A percentile compares a stretch with the other conserved stretches of the same genome.
phyloP scores from a whole-genome alignment of 2,113 vertebrate species.

The Thalassarche chlororhynchos region DNA sequence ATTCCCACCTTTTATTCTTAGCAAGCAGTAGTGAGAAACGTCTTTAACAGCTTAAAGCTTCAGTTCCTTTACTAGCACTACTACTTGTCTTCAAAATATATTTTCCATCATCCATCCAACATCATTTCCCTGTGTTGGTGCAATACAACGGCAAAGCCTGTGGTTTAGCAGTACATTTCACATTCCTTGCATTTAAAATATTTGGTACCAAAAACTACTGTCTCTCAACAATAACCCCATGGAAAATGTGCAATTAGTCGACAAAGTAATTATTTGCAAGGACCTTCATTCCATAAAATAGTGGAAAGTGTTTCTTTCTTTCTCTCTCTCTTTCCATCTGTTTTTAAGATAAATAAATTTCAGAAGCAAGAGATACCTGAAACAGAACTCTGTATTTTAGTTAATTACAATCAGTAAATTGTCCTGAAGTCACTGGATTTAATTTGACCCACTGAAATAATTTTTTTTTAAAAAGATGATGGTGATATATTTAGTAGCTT shows the following conservation, averaged over 20 bases:
- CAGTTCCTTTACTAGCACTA: background rate
- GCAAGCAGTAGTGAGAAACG: background rate
- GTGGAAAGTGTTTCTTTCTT: background rate
- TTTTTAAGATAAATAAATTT: background rate
- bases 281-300: background rate
- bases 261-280: background rate
- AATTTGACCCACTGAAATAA: background rate
- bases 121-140: background rate
- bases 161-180: background rate
- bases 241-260: background rate
- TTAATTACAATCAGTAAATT: background rate
- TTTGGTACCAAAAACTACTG: background rate
- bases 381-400: background rate
- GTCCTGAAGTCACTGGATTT: background rate
- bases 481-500: background rate
- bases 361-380: background rate
- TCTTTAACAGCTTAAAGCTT: background rate
- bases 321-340: background rate
- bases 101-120: background rate
- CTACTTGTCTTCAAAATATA: background rate
- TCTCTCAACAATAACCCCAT: background rate
- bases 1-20: constrained; percentile 10
- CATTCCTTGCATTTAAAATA: background rate
- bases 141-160: background rate
- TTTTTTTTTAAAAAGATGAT: background rate